Evolutionary conservation across 1,140 invertebrate species (phyloP), one percentile per base, ranked within the genome.

Genomic region (Drosophila obscura): DNA sequence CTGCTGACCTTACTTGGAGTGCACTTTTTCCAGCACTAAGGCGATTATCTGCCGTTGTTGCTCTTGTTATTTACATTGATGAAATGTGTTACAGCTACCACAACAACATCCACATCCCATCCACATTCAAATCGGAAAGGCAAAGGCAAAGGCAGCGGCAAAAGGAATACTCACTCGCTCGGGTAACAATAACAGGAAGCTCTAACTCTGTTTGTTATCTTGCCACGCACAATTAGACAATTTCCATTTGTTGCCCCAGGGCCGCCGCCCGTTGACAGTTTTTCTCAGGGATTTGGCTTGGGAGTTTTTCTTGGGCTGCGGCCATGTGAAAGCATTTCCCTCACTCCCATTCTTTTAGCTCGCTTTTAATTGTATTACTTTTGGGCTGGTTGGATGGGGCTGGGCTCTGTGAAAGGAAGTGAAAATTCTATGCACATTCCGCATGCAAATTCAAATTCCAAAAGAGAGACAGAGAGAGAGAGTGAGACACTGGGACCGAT

Each of bases 161-260:
- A 1, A 19, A 19, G 19, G 19, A 19, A 19, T 19, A 39, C 11
- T 11, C 26, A 39, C 35, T 39, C 35, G 9, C 4, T 11, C 4
- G 35, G 35, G 35, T 50, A 87, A 85, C 82, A 87, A 85, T 85
- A 78, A 87, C 82, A 85, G 82, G 82, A 87, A 85, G 78, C 82
- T 84, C 64, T 69, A 26, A 71, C 58, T 74, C 61, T 67, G 48
- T 88, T 88, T 85, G 83, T 88, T 88, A 88, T 88, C 84, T 88
- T 88, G 83, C 76, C 84, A 89, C 84, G 83, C 83, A 88, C 83
- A 88, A 88, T 88, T 88, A 88, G 84, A 88, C 83, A 88, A 88
- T 88, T 88, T 89, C 72, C 76, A 83, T 87, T 82, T 81, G 73
- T 61, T 15, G 49, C 26, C 50, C 35, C 46, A 8, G 16, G 15